Percentiles rank a stretch among this genome's conserved stretches.
Conservation (phyloP, 2,888 invertebrate genomes). For the Odontothrips loti region DNA sequence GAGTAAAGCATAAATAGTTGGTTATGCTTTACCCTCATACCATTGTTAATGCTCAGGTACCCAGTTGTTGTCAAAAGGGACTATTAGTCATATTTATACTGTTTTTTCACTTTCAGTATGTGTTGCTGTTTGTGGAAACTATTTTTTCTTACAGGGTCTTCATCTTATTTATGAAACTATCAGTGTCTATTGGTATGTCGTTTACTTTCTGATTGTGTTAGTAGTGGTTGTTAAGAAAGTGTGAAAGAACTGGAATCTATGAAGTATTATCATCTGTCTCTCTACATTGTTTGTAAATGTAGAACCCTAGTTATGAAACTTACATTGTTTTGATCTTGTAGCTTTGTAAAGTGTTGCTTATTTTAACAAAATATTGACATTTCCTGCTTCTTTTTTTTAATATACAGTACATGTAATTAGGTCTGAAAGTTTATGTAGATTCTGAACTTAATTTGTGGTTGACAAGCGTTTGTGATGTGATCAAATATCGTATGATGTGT, state of each 20-base stretch:
- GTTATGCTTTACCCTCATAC: background rate
- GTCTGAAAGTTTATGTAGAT: background rate
- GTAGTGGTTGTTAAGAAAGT: background rate
- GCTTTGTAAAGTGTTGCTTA: background rate
- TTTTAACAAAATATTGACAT: background rate
- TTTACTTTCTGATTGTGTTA: background rate
- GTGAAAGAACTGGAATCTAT: background rate
- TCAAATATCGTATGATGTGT: background rate
- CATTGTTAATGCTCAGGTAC: background rate
- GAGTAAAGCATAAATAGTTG: background rate
- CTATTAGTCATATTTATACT: background rate
- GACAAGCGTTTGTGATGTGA: background rate
- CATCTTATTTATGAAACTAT: background rate
- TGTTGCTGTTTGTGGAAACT: background rate
- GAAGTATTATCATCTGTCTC: conserved; percentile 4
- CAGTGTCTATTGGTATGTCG: background rate
- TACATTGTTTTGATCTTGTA: background rate
- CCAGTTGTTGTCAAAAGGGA: background rate
- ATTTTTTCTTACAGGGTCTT: conserved; percentile 23
- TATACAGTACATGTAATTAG: background rate
- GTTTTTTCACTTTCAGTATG: background rate
- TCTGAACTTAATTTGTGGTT: background rate
- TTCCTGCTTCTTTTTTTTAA: background rate
- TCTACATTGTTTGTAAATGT: background rate
- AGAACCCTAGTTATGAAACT: background rate